Evolutionary conservation across 37 sponge, comb jelly and placozoan genomes (phyloP).

Genomic region (Cliona cf. orientalis): DNA sequence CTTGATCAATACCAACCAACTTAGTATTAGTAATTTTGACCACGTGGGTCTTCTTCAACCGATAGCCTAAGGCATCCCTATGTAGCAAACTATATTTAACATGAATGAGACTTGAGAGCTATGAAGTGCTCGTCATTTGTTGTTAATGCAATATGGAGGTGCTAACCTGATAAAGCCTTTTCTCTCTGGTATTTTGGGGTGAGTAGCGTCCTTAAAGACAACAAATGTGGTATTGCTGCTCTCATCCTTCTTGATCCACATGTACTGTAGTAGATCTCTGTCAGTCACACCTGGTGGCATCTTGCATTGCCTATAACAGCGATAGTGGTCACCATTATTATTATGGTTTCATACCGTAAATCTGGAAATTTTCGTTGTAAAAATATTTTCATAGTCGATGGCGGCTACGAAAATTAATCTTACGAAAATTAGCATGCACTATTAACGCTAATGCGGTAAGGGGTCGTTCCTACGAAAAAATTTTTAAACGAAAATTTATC

Average conservation of each 20-base stretch:
- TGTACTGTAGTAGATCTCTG: constrained; percentile 46
- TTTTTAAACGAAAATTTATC: too few species aligned
- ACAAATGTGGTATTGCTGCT: constrained; percentile 12
- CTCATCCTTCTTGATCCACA: constrained; percentile 23
- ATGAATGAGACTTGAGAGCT: neutral
- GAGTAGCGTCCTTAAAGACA: constrained; percentile 28
- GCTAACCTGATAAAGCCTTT: constrained; percentile 44
- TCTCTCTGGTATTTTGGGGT: constrained; percentile 10
- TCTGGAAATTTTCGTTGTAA: too few species aligned
- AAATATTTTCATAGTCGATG: too few species aligned
- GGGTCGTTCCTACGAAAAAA: too few species aligned
- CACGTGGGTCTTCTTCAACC: neutral
- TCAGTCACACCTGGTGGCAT: constrained; percentile 26
- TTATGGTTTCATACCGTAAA: too few species aligned
- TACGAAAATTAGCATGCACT: too few species aligned
- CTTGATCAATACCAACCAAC: neutral
- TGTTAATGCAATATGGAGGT: too few species aligned
- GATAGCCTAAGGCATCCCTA: neutral
- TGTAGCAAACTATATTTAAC: neutral
- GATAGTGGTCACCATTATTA: too few species aligned
- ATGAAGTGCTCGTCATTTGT: neutral
- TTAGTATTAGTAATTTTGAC: too few species aligned
- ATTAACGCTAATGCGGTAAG: too few species aligned
- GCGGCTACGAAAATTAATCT: too few species aligned
- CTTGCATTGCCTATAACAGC: constrained; percentile 26